Conservation (phyloP, 64 coral and sea anemone species). For the Porites australiensis region DNA sequence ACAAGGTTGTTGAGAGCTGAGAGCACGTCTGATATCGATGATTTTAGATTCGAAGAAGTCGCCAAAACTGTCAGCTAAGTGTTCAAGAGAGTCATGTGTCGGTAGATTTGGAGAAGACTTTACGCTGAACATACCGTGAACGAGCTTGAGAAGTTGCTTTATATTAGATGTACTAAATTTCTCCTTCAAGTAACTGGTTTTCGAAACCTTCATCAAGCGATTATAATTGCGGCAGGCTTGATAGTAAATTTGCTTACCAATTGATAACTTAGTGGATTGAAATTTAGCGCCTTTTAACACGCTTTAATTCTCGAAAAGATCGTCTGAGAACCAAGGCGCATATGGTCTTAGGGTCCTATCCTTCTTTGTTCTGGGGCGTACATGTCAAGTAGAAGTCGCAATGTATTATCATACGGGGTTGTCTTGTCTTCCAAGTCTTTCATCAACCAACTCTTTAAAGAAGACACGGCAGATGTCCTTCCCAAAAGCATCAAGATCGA, state of each 20-base stretch:
- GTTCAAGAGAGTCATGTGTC: neutral
- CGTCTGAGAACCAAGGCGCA: conserved; percentile 1
- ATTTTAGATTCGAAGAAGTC: too few relatives aligned
- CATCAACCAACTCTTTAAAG: conserved; percentile 1
- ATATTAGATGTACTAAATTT: too few relatives aligned
- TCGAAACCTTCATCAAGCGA: too few relatives aligned
- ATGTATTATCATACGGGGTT: neutral
- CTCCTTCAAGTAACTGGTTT: too few relatives aligned
- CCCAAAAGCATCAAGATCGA: neutral
- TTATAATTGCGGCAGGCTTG: neutral
- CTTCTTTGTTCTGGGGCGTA: neutral
- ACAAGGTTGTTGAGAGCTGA: too few relatives aligned
- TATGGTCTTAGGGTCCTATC: neutral
- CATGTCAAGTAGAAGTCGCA: neutral
- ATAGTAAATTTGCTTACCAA: conserved; percentile 9
- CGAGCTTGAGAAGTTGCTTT: too few relatives aligned
- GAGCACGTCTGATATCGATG: too few relatives aligned
- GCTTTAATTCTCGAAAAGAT: neutral
- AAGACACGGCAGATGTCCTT: conserved; percentile 1
- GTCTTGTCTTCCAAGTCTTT: neutral
- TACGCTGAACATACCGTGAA: too few relatives aligned
- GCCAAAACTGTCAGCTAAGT: neutral
- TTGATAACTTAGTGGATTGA: neutral
- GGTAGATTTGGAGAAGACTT: neutral
- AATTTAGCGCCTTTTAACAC: conserved; percentile 3